A percentile compares a stretch with the other conserved stretches of the same genome.
phyloP scores from a whole-genome alignment of 1,140 invertebrate genomes.

The Temnothorax longispinosus region DNA sequence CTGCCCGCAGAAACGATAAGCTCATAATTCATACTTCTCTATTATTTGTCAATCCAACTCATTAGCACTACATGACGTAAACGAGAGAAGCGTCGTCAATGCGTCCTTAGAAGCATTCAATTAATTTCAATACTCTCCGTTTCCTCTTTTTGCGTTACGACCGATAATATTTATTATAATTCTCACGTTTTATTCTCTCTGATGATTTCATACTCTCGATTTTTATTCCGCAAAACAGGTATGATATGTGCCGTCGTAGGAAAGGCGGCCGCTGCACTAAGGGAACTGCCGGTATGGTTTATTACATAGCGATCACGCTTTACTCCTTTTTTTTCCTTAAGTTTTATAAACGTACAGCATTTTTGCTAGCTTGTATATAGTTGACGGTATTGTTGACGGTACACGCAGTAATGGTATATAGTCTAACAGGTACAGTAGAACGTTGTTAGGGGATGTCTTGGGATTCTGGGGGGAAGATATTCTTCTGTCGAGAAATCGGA shows the following conservation, averaged over 20 bases:
- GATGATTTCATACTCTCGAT: slow-evolving; percentile 83
- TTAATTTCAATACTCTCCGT: not conserved
- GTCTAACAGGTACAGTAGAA: slow-evolving; percentile 46
- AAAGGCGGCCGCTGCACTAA: slow-evolving; percentile 98
- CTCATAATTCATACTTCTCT: not conserved
- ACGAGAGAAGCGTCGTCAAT: not conserved
- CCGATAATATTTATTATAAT: slow-evolving; percentile 30
- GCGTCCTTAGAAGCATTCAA: slow-evolving; percentile 6
- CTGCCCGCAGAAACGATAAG: not conserved
- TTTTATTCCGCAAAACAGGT: slow-evolving; percentile 90
- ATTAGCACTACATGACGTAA: not conserved
- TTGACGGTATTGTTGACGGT: slow-evolving; percentile 43
- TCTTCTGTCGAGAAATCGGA: not conserved
- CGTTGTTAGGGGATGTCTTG: not conserved
- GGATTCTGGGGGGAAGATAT: slow-evolving; percentile 44
- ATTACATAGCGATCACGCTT: slow-evolving; percentile 84
- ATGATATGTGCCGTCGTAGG: slow-evolving; percentile 97
- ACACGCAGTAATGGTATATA: slow-evolving; percentile 17
- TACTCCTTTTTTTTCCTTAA: slow-evolving; percentile 64
- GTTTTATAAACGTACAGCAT: slow-evolving; percentile 21
- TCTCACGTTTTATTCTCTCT: slow-evolving; percentile 56
- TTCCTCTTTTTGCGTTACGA: slow-evolving; percentile 4
- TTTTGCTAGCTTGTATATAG: slow-evolving; percentile 56
- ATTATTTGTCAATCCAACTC: slow-evolving; percentile 10
- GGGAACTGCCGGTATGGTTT: slow-evolving; percentile 96